phyloP scores from a whole-genome alignment of 1,140 invertebrate species.

The Lamellibrachia luymesi region DNA sequence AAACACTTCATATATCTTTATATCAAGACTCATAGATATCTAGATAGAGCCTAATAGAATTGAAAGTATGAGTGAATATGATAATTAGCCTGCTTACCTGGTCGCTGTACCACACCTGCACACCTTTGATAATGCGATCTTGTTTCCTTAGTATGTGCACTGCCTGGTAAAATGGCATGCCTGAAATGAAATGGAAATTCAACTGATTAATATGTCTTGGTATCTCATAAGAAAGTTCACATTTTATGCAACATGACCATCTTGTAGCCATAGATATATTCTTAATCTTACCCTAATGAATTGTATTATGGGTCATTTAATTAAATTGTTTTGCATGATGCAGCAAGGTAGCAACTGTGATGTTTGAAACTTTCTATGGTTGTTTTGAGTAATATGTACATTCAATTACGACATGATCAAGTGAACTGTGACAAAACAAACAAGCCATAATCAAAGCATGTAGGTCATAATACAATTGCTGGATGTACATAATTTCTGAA shows the following conservation, averaged over 20 bases:
- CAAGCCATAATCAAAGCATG: too few relatives aligned
- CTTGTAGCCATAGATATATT: neutral
- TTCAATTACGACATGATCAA: too few relatives aligned
- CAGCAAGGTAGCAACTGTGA: too few relatives aligned
- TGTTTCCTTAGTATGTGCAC: constrained; percentile 91
- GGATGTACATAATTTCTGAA: too few relatives aligned
- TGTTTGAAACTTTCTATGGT: too few relatives aligned
- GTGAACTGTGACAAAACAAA: too few relatives aligned
- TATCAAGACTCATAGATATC: too few relatives aligned
- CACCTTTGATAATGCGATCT: constrained; percentile 85
- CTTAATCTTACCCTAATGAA: neutral
- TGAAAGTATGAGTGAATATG: neutral
- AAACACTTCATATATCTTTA: too few relatives aligned
- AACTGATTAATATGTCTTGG: constrained; percentile 29
- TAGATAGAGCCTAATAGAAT: neutral
- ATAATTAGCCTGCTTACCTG: constrained; percentile 64
- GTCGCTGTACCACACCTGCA: constrained; percentile 95
- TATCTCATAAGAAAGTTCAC: neutral
- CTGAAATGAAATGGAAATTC: constrained; percentile 63
- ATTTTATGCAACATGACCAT: neutral
- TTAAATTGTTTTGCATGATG: too few relatives aligned
- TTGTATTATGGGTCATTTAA: neutral
- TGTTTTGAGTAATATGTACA: too few relatives aligned
- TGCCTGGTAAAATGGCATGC: constrained; percentile 96
- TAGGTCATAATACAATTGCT: too few relatives aligned